Evolutionary conservation across 2,797 vertebrate genomes (phyloP).

Genomic region (Rhadinocentrus ornatus): DNA sequence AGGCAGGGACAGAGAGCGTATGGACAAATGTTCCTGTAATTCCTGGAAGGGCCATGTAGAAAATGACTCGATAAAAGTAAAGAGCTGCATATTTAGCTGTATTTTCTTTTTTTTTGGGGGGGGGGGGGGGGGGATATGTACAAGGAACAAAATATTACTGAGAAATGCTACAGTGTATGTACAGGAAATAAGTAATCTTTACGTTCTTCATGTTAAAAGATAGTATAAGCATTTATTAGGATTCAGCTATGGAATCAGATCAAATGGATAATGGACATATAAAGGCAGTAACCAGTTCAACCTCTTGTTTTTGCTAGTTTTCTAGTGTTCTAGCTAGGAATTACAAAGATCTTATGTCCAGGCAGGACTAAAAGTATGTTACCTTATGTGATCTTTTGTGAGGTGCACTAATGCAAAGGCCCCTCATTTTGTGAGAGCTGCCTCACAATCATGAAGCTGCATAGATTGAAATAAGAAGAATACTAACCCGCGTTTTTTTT

Average conservation of each 20-base stretch:
- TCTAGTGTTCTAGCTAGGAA: background rate
- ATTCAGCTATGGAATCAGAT: too few species aligned
- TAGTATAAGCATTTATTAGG: background rate
- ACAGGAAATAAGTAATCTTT: background rate
- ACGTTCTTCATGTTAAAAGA: background rate
- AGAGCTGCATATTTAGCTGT: constrained; percentile 13
- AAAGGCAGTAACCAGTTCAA: constrained; percentile 1
- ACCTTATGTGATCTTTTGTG: background rate
- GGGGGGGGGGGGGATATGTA: too few species aligned
- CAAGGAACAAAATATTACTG: background rate
- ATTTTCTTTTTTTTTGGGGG: constrained; percentile 11
- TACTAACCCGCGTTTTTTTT: background rate
- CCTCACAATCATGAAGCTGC: background rate
- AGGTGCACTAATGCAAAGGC: constrained; percentile 4
- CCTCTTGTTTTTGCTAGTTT: background rate
- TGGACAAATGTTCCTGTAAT: constrained; percentile 30
- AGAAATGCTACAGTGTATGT: background rate
- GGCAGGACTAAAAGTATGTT: constrained; percentile 4
- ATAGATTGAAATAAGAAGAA: constrained; percentile 5
- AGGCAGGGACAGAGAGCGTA: constrained; percentile 20
- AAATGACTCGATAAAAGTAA: constrained; percentile 30
- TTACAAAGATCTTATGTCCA: constrained; percentile 15
- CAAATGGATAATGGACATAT: background rate
- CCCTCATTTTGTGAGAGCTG: background rate
- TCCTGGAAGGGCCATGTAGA: constrained; percentile 9